Conservation (phyloP, 2,113 vertebrate species). For the Lipotes vexillifer region DNA sequence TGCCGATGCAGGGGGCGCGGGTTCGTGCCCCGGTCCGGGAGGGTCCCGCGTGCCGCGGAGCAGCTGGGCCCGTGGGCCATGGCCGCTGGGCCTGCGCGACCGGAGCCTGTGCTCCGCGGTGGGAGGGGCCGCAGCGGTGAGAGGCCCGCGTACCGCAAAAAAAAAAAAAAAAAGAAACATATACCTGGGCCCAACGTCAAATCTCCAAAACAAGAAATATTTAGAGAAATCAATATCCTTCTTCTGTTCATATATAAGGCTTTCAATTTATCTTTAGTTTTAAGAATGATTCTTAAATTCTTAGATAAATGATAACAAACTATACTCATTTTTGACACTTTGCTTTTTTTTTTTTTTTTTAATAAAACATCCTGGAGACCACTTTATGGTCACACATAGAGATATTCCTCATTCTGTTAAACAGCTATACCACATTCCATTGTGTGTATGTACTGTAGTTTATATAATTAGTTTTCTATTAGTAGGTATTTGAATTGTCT, state of each 20-base stretch:
- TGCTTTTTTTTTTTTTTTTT: neutral
- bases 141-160: too few species aligned
- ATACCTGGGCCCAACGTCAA: neutral
- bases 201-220: neutral
- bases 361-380: neutral
- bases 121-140: too few species aligned
- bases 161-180: too few species aligned
- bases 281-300: neutral
- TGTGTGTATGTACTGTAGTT: neutral
- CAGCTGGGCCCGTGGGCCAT: too few species aligned
- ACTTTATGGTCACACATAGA: neutral
- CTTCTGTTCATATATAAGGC: neutral
- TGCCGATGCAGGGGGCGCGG: too few species aligned
- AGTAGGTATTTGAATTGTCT: neutral
- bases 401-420: neutral
- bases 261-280: neutral
- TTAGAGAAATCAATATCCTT: neutral
- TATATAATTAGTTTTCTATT: neutral
- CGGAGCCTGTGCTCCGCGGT: too few species aligned
- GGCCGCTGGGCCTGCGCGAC: too few species aligned
- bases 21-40: too few species aligned
- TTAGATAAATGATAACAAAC: neutral
- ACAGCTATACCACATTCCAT: neutral
- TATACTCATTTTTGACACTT: neutral
- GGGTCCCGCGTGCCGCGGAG: too few species aligned